Evolutionary conservation across 2,113 vertebrate species (phyloP).

Genomic region (Chionodraco myersi): DNA sequence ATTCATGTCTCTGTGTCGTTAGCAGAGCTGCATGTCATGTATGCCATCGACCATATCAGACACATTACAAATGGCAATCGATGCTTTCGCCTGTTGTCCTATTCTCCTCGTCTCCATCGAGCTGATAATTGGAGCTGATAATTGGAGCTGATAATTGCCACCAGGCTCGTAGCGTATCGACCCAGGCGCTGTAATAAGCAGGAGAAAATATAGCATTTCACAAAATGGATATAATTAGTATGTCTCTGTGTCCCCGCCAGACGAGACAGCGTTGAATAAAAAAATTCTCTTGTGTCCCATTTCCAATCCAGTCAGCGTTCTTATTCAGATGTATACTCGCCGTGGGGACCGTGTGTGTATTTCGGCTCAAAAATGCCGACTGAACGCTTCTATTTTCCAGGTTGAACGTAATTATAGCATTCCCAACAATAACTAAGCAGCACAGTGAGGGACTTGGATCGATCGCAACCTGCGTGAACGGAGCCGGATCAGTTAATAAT

Average conservation of each 20-base stretch:
- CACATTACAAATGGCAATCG: conserved; percentile 65
- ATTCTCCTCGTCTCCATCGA: conserved; percentile 28
- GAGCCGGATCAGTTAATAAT: conserved; percentile 72
- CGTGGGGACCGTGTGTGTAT: conserved; percentile 3
- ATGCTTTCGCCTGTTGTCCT: conserved; percentile 51
- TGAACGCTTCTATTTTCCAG: conserved; percentile 20
- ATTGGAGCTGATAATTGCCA: conserved; percentile 70
- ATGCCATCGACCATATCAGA: conserved; percentile 39
- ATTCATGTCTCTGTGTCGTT: conserved; percentile 8
- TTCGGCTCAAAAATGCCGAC: conserved; percentile 18
- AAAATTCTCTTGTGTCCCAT: conserved; percentile 41
- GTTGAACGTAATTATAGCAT: conserved; percentile 56
- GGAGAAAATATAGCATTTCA: conserved; percentile 44
- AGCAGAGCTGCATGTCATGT: background rate
- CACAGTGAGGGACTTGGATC: conserved; percentile 47
- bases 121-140: conserved; percentile 35
- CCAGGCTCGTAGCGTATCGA: conserved; percentile 68
- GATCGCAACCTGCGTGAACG: conserved; percentile 44
- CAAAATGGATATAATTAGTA: conserved; percentile 62
- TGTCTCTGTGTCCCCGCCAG: conserved; percentile 51
- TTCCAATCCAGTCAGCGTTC: conserved; percentile 46
- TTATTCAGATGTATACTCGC: conserved; percentile 37
- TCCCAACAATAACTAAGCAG: conserved; percentile 31
- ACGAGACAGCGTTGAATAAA: conserved; percentile 31
- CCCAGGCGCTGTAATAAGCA: conserved; percentile 56